Base-by-base conservation (phyloP, 2,113 vertebrate genomes). In the Clarias batrachus region DNA sequence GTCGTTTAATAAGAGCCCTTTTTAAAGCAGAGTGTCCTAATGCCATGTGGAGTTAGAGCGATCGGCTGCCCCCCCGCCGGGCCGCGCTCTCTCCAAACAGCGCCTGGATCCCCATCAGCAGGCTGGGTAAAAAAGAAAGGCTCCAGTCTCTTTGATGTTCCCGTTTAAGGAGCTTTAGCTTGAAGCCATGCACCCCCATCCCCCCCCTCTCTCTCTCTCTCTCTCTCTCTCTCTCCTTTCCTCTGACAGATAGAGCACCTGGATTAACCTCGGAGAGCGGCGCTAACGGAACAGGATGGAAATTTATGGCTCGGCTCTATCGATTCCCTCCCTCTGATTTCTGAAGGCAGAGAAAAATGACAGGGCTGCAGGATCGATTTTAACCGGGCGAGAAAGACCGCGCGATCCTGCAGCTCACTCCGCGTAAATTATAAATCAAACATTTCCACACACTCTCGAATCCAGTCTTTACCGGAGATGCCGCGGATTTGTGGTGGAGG, bases 341-440 rank as follows among this genome's bases (percentile, higher is more conserved):
- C 82, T 86, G 84, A 86, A 52, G 84, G 85, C 81, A 71, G 87
- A 80, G 56, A 83, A 68, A 86, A 89, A 91, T 85, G 70, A 89
- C 77, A 87, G 86, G 76, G 82, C 27, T 37, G 57, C 60, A 37
- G n/a, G 83, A 91, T 91, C 83, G 86, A 89, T 91, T 87, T 84
- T 66, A 70, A 62, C 83, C 59, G 25, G 65, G 33, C 71, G 41
- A 84, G 85, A 83, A 65, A 77, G 54, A 76, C 56, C 33, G 57
- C 74, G 78, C 52, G 41, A 85, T 73, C 48, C 87, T 56, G 77
- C 68, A 59, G 70, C 84, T 79, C 77, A 54, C 65, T 82, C 73
- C 30, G 54, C 30, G 25, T 65, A 83, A 60, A 90, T 83, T 87
- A 87, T 81, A 52, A 57, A 87, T 73, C 54, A 54, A 63, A 87